Percentiles rank a stretch among this genome's conserved stretches.
Evolutionary conservation across 2,797 vertebrate genomes (phyloP).

Genomic region (Heterohyrax brucei): DNA sequence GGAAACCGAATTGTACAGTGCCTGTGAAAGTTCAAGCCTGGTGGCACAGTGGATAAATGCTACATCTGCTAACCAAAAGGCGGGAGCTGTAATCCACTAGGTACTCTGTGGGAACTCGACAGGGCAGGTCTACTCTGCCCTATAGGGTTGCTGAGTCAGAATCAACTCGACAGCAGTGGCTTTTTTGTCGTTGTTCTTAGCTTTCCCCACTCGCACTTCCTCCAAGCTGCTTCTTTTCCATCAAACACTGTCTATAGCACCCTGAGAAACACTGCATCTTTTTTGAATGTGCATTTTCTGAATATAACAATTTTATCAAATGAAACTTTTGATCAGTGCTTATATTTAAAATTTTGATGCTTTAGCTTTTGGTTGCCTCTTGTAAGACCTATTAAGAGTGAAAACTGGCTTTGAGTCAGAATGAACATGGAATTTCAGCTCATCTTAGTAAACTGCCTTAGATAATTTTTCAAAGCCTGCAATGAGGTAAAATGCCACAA

Average conservation of each 20-base stretch:
- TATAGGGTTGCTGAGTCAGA: too few relatives aligned
- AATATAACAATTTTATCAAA: conserved; percentile 27
- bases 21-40: neutral
- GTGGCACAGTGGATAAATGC: too few relatives aligned
- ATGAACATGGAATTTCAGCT: conserved; percentile 13
- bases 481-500: neutral
- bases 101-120: too few relatives aligned
- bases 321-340: neutral
- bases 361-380: conserved; percentile 30
- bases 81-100: too few relatives aligned
- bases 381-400: neutral
- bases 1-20: neutral
- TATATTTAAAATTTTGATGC: conserved; percentile 36
- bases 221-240: neutral
- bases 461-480: conserved; percentile 4
- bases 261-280: neutral
- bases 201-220: neutral
- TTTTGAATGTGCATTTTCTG: neutral
- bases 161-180: too few relatives aligned
- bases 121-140: too few relatives aligned
- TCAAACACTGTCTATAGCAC: neutral
- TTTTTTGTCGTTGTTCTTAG: neutral
- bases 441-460: neutral
- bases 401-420: conserved; percentile 25
- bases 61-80: too few relatives aligned